Evolutionary conservation across 2,797 vertebrate species (phyloP).

Genomic region (Betta splendens): DNA sequence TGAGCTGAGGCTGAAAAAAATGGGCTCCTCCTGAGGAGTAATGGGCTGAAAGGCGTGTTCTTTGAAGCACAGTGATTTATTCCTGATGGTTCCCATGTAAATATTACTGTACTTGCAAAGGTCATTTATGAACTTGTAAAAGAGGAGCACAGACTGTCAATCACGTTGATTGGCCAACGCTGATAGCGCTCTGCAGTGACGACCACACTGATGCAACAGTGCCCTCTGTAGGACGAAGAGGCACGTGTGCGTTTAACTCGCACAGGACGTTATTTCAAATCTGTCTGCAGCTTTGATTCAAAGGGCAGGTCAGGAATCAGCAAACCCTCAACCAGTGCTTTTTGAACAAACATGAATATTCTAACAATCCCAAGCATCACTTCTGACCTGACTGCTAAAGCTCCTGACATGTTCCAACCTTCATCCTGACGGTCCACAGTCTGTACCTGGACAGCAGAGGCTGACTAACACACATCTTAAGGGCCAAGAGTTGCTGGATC

Average conservation of each 20-base stretch:
- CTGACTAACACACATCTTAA: constrained; percentile 21
- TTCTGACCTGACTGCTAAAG: constrained; percentile 22
- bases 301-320: constrained; percentile 35
- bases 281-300: constrained; percentile 39
- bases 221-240: constrained; percentile 82
- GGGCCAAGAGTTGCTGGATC: too few species aligned
- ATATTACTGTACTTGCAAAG: constrained; percentile 50
- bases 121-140: constrained; percentile 68
- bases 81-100: constrained; percentile 45
- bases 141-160: constrained; percentile 63
- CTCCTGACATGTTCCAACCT: constrained; percentile 12
- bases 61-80: constrained; percentile 41
- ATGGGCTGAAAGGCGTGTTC: constrained; percentile 54
- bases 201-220: constrained; percentile 77
- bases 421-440: constrained; percentile 3
- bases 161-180: constrained; percentile 65
- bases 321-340: constrained; percentile 33
- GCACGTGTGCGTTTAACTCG: constrained; percentile 39
- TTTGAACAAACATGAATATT: constrained; percentile 43
- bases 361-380: constrained; percentile 16
- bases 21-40: constrained; percentile 61
- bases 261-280: constrained; percentile 18
- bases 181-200: constrained; percentile 20
- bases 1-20: constrained; percentile 56
- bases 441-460: constrained; percentile 28